These are phyloP conservation scores for Clarias batrachus DNA, from an alignment of 2,113 vertebrate genomes.

Conservation along the genomic window DNA sequence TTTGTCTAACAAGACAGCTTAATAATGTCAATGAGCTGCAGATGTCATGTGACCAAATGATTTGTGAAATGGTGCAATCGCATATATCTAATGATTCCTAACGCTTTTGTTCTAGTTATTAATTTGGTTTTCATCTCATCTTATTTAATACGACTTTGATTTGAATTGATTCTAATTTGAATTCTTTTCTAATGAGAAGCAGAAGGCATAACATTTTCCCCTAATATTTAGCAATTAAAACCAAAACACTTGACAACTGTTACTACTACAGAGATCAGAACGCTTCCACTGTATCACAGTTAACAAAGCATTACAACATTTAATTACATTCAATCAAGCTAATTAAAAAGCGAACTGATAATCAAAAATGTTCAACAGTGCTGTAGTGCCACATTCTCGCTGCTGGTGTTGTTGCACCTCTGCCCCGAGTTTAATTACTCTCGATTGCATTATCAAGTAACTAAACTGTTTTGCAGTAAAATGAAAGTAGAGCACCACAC, in stretches of 20 bases:
- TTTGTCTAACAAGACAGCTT: not conserved
- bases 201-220: not conserved
- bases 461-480: not conserved
- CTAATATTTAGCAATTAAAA: not conserved
- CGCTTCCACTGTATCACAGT: not conserved
- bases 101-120: not conserved
- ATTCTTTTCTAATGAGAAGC: not conserved
- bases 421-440: not conserved
- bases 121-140: not conserved
- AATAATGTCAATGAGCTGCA: not conserved
- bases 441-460: conserved; percentile 3
- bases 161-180: not conserved
- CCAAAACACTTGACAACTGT: not conserved
- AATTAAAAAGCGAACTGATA: not conserved
- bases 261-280: not conserved
- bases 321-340: not conserved
- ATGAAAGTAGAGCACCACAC: not conserved
- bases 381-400: not conserved
- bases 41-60: not conserved
- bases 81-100: not conserved
- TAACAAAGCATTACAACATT: not conserved
- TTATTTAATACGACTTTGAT: too few species aligned
- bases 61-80: too few species aligned
- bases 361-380: not conserved
- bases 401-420: not conserved